phyloP scores from a whole-genome alignment of 2,888 invertebrate species.

The Microctonus aethiopoides region DNA sequence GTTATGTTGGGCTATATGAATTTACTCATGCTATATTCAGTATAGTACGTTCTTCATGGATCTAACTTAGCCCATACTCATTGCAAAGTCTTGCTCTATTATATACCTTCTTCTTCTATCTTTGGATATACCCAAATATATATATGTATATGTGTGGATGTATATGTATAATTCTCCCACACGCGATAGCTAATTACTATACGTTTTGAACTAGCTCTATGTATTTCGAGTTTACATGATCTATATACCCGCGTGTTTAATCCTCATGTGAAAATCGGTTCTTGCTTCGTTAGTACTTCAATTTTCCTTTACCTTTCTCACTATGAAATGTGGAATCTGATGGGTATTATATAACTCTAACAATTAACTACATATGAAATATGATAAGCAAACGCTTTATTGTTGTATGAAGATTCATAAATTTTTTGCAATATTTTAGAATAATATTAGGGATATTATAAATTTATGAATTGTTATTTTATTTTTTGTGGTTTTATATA shows the following conservation, averaged over 20 bases:
- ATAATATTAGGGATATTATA: no score
- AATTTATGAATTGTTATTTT: no score
- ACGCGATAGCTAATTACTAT: slow-evolving; percentile 33
- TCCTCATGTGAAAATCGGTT: slow-evolving; percentile 45
- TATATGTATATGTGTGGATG: not conserved
- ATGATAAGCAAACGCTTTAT: no score
- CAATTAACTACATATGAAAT: no score
- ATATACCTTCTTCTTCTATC: not conserved
- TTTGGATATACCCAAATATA: not conserved
- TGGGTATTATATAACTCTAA: not conserved
- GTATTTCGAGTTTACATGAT: slow-evolving; percentile 51
- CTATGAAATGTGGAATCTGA: not conserved
- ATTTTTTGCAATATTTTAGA: no score
- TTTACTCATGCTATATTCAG: not conserved
- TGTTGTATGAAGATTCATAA: no score
- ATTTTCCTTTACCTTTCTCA: not conserved
- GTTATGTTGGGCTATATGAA: slow-evolving; percentile 3
- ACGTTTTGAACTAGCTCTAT: no score
- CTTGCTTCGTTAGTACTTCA: slow-evolving; percentile 25
- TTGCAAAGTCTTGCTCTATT: slow-evolving; percentile 5
- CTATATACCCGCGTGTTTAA: slow-evolving; percentile 52
- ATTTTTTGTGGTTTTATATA: no score
- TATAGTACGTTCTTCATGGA: not conserved
- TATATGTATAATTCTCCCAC: slow-evolving; percentile 48
- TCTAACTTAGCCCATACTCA: not conserved